A percentile compares a stretch with the other conserved stretches of the same genome.
phyloP scores from a whole-genome alignment of 2,797 vertebrate genomes.

The Siniperca scherzeri region DNA sequence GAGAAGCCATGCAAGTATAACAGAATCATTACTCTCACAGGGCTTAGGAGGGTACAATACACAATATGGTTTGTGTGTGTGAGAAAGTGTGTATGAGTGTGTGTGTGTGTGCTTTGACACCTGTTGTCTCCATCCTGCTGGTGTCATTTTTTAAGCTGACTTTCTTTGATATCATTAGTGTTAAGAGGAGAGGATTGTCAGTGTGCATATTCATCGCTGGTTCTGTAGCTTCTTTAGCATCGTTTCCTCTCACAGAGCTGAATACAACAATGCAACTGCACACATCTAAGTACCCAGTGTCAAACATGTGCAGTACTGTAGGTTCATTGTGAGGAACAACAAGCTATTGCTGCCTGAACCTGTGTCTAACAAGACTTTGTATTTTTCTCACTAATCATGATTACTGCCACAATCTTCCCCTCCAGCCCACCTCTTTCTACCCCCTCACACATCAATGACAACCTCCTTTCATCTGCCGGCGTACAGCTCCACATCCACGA shows the following conservation, averaged over 20 bases:
- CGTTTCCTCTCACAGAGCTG: conserved; percentile 13
- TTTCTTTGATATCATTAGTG: conserved; percentile 58
- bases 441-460: conserved; percentile 78
- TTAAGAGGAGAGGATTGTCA: conserved; percentile 34
- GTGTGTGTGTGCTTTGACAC: conserved; percentile 65
- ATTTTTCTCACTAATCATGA: conserved; percentile 79
- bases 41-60: conserved; percentile 70
- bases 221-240: conserved; percentile 26
- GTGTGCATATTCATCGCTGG: conserved; percentile 28
- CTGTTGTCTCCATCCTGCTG: conserved; percentile 77
- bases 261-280: conserved; percentile 33
- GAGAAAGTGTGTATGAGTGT: conserved; percentile 39
- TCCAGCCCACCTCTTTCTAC: conserved; percentile 76
- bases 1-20: conserved; percentile 87
- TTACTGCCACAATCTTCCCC: conserved; percentile 78
- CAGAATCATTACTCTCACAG: conserved; percentile 83
- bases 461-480: conserved; percentile 78
- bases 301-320: conserved; percentile 44
- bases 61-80: conserved; percentile 53
- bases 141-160: conserved; percentile 43
- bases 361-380: conserved; percentile 79
- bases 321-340: conserved; percentile 60
- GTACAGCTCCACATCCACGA: conserved; percentile 69
- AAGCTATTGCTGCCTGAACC: conserved; percentile 66
- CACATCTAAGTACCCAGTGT: conserved; percentile 52